Percentiles rank a stretch among this genome's conserved stretches.
phyloP scores from a whole-genome alignment of 2,797 vertebrate species.

The Tapirus indicus region DNA sequence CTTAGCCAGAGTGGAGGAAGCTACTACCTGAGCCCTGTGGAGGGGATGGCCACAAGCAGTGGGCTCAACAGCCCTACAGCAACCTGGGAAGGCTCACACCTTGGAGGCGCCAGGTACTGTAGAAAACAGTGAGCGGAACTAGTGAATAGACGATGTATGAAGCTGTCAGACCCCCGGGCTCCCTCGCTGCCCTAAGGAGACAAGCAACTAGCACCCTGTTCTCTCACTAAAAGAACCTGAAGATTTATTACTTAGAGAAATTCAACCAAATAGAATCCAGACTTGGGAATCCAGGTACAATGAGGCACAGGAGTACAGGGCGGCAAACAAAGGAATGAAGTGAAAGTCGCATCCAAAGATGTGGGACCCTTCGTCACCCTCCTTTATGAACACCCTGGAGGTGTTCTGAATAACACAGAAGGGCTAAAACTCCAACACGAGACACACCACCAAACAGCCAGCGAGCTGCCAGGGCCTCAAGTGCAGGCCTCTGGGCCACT shows the following conservation, averaged over 20 bases:
- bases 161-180: neutral
- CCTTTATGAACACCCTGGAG: neutral
- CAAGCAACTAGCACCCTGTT: neutral
- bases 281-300: neutral
- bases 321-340: neutral
- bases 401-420: neutral
- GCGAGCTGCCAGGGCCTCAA: neutral
- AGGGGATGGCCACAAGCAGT: too few species aligned
- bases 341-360: neutral
- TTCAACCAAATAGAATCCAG: neutral
- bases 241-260: neutral
- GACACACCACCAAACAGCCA: neutral
- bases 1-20: neutral
- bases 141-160: accelerated
- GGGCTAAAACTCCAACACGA: neutral
- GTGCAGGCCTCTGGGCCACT: neutral
- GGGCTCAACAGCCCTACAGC: neutral
- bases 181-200: neutral
- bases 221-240: neutral
- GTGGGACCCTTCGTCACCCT: neutral
- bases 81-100: neutral
- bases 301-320: neutral
- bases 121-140: neutral
- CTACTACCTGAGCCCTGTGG: neutral
- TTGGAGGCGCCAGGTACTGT: neutral